Evolutionary conservation across 2,113 vertebrate species (phyloP).

Genomic region (Hippocampus zosterae): DNA sequence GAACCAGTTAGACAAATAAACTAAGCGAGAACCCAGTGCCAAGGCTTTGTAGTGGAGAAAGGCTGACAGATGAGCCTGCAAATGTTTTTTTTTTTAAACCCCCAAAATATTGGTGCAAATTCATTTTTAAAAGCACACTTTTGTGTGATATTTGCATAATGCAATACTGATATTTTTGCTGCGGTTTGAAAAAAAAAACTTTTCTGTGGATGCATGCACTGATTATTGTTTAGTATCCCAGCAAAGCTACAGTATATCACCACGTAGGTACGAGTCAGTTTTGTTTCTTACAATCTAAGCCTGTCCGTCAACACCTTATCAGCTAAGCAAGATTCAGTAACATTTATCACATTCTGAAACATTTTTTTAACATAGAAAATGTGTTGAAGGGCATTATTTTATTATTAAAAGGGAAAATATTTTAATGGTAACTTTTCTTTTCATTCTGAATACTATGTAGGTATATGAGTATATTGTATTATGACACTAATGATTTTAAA

Average conservation of each 20-base stretch:
- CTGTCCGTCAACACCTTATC: background rate
- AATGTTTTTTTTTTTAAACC: slow-evolving; percentile 3
- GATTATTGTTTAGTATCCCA: background rate
- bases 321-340: background rate
- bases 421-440: background rate
- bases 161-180: background rate
- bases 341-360: background rate
- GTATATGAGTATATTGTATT: no score
- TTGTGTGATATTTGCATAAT: background rate
- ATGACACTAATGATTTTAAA: no score
- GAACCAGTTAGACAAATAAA: slow-evolving; percentile 69
- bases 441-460: background rate
- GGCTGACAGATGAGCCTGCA: slow-evolving; percentile 41
- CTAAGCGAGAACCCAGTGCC: slow-evolving; percentile 47
- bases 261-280: background rate
- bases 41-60: slow-evolving; percentile 31
- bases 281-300: background rate
- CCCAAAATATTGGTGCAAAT: background rate
- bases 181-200: background rate
- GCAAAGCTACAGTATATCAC: background rate
- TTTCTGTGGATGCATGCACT: background rate
- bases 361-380: background rate
- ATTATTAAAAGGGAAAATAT: background rate
- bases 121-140: background rate
- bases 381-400: background rate